Evolutionary conservation across 2,797 vertebrate genomes (phyloP), one percentile per base, ranked within the genome.

Genomic region (Pangasius mekongensis): DNA sequence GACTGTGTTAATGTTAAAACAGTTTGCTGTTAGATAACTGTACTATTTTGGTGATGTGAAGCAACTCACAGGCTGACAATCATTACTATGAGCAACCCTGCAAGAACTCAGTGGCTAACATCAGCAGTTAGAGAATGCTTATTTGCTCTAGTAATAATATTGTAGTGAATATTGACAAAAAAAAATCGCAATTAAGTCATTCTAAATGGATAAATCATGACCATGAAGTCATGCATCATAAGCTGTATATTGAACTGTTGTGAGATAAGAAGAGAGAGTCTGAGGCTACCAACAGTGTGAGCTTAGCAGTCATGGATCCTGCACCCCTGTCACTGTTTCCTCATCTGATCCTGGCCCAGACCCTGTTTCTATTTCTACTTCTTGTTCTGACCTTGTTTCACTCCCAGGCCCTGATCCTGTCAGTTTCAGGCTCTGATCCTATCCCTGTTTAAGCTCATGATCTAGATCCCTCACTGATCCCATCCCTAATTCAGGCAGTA

Each of bases 331-430:
- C 58, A 62, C 58, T 62, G 24, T 62, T 62, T 82, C 30, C 54
- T 39, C 36, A 27, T 13, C 58, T 9, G 58, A 83, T 83, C 24
- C 22, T 11, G 20, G 58, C 58, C 24, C 33, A 58, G 54, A 14
- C 78, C 22, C 5, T 13, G 54, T 16, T 81, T 43, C 58, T 64
- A 47, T 64, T 64, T 64, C 78, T 81, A 82, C 33, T 60, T 81
- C 6, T 27, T 82, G 56, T 47, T 64, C 80, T 83, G 80, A 64
- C 58, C 36, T 64, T 83, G 80, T 47, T 83, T 83, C 24, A 64
- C 60, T 83, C 39, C 56, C 58, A 82, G 56, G 56, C 80, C 36
- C 13, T 82, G 22, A 82, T 60, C 78, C 33, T 62, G 80, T 62
- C 78, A 81, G 24, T 56, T 82, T 39, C 9, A 81, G 80, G 56